Base-by-base conservation (phyloP, 2,797 vertebrate genomes). In the Hoplostethus atlanticus region DNA sequence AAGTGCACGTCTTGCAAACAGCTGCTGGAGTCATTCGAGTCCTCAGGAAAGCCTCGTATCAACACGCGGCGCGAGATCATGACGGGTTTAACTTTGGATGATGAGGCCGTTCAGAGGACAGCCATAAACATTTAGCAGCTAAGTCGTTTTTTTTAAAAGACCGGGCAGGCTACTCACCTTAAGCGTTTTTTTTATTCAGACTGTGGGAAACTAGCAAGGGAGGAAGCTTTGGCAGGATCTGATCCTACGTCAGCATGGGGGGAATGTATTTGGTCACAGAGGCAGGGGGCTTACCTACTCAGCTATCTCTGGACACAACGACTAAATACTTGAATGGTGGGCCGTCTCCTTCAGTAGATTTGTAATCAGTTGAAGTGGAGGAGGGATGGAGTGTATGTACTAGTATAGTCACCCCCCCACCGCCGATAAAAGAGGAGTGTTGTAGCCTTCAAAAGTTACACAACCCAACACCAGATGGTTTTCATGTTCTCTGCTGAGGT, bases 1-100 rank as follows among this genome's bases (percentile, higher is more conserved):
- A 63, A 80, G 68, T 77, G 55, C 77, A 80, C 48, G 83, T 78
- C 80, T 76, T 68, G 16, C 66, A 76, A 84, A 81, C 91, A 91
- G 86, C 84, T 90, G 88, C 52, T 75, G 72, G 72, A 78, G 71
- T 63, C 64, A 82, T 83, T 73, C 74, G 76, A 84, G 64, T 86
- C 58, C 77, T n/a, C 63, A 73, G 67, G 59, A 84, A 61, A 74
- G 81, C 3, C 42, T 1, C 76, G 83, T 79, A 80, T 70, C 73
- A 77, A 69, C 66, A 64, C 62, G 71, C 73, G 58, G 15, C 6
- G 34, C 48, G 16, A 31, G 55, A 70, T 48, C 4, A 57, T 60
- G 72, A 78, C 77, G 64, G 65, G 64, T 82, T 75, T 69, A 68
- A 71, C 69, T 74, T 65, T 53, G 63, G 60, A 72, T 75, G 57